Evolutionary conservation across 2,888 invertebrate genomes (phyloP).

Genomic region (Hylaea fasciaria): DNA sequence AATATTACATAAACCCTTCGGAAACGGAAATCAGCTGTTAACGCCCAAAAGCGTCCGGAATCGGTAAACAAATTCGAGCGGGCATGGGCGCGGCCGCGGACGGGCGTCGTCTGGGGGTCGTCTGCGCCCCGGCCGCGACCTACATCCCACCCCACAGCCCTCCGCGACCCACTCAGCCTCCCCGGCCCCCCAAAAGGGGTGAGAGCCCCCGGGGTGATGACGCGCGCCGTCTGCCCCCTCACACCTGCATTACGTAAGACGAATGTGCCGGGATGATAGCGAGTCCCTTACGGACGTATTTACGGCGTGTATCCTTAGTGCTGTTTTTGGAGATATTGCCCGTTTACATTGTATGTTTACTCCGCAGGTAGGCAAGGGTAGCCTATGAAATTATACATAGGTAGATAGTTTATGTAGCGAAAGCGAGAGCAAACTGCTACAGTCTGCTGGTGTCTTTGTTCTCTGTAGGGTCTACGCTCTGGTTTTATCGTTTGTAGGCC

Average conservation of each 20-base stretch:
- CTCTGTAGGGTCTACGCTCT: neutral
- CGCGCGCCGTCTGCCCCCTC: conserved; percentile 51
- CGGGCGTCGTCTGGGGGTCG: conserved; percentile 77
- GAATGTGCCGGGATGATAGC: conserved; percentile 61
- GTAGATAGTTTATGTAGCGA: neutral
- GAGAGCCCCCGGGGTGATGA: conserved; percentile 55
- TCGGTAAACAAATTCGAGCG: conserved; percentile 44
- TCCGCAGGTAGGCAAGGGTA: neutral
- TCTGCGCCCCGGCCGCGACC: conserved; percentile 79
- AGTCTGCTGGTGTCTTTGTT: too few species aligned
- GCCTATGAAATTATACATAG: neutral
- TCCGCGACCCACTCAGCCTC: conserved; percentile 41
- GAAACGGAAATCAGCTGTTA: conserved; percentile 44
- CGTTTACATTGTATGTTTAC: conserved; percentile 9
- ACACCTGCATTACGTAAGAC: conserved; percentile 76
- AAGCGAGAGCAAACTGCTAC: neutral
- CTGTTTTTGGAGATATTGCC: conserved; percentile 26
- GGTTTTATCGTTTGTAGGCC: conserved; percentile 6
- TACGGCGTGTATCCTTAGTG: conserved; percentile 26
- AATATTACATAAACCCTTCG: neutral
- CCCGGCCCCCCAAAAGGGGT: conserved; percentile 38
- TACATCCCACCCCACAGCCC: conserved; percentile 59
- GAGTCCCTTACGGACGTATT: conserved; percentile 38
- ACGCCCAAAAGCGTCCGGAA: conserved; percentile 35
- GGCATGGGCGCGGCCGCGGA: conserved; percentile 57